These are phyloP conservation scores for Xylota sylvarum DNA, from an alignment of 2,888 invertebrate species.

Conservation along the genomic window DNA sequence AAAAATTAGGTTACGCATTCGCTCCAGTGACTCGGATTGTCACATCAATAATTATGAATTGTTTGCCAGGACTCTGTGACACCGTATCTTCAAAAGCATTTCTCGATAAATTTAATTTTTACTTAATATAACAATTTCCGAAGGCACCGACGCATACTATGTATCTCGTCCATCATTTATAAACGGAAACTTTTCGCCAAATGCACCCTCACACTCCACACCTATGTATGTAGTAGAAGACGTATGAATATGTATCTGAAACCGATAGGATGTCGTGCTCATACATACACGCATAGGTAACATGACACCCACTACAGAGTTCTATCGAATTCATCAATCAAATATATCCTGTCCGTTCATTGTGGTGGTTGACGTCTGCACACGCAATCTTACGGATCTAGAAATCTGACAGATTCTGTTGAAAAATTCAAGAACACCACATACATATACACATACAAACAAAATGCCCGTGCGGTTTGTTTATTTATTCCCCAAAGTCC, in stretches of 20 bases:
- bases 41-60: conserved; percentile 21
- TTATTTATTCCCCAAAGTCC: conserved; percentile 28
- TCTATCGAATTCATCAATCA: conserved; percentile 62
- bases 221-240: neutral
- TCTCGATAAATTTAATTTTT: conserved; percentile 18
- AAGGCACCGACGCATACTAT: neutral
- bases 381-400: conserved; percentile 19
- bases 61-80: neutral
- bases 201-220: neutral
- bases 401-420: conserved; percentile 17
- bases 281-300: conserved; percentile 5
- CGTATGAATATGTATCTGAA: neutral
- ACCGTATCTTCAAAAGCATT: neutral
- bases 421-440: conserved; percentile 21
- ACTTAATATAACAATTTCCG: neutral
- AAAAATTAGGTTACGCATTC: conserved; percentile 39
- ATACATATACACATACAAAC: neutral
- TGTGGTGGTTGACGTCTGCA: conserved; percentile 14
- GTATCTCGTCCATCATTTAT: conserved; percentile 31
- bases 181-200: conserved; percentile 22
- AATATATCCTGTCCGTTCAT: conserved; percentile 1
- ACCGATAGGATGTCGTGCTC: neutral
- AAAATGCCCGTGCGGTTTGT: conserved; percentile 5
- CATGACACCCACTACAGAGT: conserved; percentile 28
- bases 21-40: conserved; percentile 11